A percentile compares a stretch with the other conserved stretches of the same genome.
These are phyloP conservation scores for Esperia sulphurella DNA, from an alignment of 2,888 invertebrate genomes.

Conservation along the genomic window DNA sequence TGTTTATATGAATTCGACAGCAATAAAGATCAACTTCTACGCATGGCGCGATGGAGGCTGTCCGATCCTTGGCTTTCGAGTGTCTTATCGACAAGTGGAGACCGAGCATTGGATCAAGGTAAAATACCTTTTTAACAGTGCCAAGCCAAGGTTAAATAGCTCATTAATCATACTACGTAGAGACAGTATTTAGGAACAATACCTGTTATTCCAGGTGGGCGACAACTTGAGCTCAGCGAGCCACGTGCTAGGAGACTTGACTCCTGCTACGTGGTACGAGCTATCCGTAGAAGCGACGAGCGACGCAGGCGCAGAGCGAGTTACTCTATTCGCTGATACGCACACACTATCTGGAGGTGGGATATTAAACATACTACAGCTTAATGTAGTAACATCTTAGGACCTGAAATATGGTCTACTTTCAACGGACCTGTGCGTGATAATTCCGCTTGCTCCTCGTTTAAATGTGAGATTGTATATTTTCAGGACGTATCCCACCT, in stretches of 20 bases:
- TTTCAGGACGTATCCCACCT: slow-evolving; percentile 61
- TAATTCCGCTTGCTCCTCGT: too few species aligned
- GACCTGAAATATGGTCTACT: too few species aligned
- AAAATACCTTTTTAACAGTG: not conserved
- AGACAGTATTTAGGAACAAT: too few species aligned
- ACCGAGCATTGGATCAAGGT: slow-evolving; percentile 76
- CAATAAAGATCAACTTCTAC: slow-evolving; percentile 85
- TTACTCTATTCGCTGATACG: slow-evolving; percentile 79
- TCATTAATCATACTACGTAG: too few species aligned
- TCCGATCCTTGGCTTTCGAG: slow-evolving; percentile 85
- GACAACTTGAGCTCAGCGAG: slow-evolving; percentile 60
- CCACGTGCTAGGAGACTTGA: slow-evolving; percentile 73
- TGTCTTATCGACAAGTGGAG: slow-evolving; percentile 82
- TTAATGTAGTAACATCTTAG: too few species aligned
- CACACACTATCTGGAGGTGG: slow-evolving; percentile 78
- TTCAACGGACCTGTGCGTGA: too few species aligned
- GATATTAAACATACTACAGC: not conserved
- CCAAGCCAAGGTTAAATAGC: too few species aligned
- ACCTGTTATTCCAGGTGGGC: slow-evolving; percentile 42
- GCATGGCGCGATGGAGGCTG: slow-evolving; percentile 92
- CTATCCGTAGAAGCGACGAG: slow-evolving; percentile 78
- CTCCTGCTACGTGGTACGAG: slow-evolving; percentile 81
- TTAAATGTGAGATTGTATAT: too few species aligned
- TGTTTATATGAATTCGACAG: slow-evolving; percentile 86
- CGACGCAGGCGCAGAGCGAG: slow-evolving; percentile 80